phyloP scores from a whole-genome alignment of 2,113 vertebrate species.

The Charadrius vociferus region DNA sequence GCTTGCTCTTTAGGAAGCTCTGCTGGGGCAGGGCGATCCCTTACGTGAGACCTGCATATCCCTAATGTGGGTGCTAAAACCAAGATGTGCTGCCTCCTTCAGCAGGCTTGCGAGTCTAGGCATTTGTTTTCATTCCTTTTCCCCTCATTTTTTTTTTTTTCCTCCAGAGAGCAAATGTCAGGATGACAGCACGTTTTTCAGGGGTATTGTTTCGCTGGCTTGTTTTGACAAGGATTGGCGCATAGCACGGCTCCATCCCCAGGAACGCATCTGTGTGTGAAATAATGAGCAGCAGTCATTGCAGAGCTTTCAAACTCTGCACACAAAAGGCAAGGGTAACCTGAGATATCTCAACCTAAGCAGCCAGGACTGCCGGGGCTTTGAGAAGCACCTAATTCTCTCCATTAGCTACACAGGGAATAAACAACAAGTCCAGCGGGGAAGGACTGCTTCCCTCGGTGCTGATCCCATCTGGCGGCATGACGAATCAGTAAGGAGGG shows the following conservation, averaged over 20 bases:
- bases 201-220: neutral
- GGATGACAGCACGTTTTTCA: slow-evolving; percentile 18
- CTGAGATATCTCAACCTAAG: neutral
- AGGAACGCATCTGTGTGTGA: neutral
- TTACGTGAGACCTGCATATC: neutral
- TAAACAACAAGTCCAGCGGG: neutral
- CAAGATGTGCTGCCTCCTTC: fast-evolving
- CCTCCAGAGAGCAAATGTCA: neutral
- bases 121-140: neutral
- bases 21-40: neutral
- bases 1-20: neutral
- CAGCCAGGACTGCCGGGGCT: neutral
- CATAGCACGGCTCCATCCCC: neutral
- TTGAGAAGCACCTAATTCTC: neutral
- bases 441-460: neutral
- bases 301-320: neutral
- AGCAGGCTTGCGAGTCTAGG: neutral
- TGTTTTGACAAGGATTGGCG: neutral
- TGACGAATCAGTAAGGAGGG: neutral
- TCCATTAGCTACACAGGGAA: neutral
- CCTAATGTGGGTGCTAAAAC: neutral
- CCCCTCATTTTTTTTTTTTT: neutral
- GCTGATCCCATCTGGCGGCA: neutral
- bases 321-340: neutral
- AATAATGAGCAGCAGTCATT: neutral